phyloP scores from a whole-genome alignment of 2,113 vertebrate genomes.

The Lasiurus borealis region DNA sequence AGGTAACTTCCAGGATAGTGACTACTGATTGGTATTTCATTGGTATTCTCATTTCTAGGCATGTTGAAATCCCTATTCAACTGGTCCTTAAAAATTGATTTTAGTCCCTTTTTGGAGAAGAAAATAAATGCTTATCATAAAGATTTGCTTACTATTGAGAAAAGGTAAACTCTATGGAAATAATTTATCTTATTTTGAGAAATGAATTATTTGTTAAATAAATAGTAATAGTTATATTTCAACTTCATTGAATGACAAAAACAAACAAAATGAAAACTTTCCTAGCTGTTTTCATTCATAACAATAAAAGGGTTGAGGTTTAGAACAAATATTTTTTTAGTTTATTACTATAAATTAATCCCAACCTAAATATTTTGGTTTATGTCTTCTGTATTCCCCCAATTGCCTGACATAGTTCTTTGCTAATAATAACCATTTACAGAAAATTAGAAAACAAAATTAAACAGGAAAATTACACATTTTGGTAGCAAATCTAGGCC shows the following conservation, averaged over 20 bases:
- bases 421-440: background rate
- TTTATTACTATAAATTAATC: constrained; percentile 60
- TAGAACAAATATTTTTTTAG: constrained; percentile 34
- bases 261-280: background rate
- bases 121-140: background rate
- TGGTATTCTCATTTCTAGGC: background rate
- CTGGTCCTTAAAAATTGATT: background rate
- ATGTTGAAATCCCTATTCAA: background rate
- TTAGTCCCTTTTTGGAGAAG: background rate
- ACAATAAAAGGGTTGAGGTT: background rate
- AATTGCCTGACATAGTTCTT: background rate
- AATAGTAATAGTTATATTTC: background rate
- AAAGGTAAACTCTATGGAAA: constrained; percentile 27
- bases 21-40: background rate
- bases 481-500: background rate
- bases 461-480: constrained; percentile 37
- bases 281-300: background rate
- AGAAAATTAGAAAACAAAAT: constrained; percentile 39
- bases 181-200: constrained; percentile 5
- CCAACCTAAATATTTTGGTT: constrained; percentile 56
- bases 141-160: background rate
- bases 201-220: constrained; percentile 27
- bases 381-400: background rate
- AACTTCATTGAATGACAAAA: background rate
- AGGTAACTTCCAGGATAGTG: background rate